A percentile compares a stretch with the other conserved stretches of the same genome.
Conservation (phyloP, 2,113 vertebrate genomes). For the Peucedramus taeniatus region DNA sequence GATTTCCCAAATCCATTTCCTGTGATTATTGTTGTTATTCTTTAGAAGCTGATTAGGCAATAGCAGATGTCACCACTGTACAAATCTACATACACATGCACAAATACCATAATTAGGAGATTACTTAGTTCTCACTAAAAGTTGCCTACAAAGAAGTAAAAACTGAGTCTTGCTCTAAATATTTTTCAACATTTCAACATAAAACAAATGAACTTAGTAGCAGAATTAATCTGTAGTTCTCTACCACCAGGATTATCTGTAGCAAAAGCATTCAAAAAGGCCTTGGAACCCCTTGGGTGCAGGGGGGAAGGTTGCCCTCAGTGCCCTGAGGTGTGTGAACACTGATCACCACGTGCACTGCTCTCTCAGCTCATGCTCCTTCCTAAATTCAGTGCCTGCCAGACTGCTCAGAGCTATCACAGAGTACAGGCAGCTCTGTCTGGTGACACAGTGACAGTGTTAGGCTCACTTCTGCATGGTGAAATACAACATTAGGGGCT, state of each 20-base stretch:
- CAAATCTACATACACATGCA: constrained; percentile 33
- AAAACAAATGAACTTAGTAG: neutral
- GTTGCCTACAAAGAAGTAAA: neutral
- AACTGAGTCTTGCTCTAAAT: neutral
- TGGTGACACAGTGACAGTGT: neutral
- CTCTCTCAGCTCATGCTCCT: neutral
- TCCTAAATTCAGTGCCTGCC: neutral
- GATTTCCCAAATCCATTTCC: constrained; percentile 58
- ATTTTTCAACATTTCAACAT: neutral
- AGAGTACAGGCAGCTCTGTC: neutral
- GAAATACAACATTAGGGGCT: neutral
- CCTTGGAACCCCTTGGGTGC: neutral
- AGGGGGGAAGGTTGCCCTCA: accelerated
- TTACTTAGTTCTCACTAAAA: constrained; percentile 1
- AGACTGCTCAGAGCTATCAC: neutral
- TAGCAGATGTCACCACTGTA: constrained; percentile 46
- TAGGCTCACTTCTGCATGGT: neutral
- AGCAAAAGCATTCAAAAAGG: neutral
- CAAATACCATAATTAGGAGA: constrained; percentile 5
- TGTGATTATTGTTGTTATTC: constrained; percentile 50
- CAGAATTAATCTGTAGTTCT: neutral
- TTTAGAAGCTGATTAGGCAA: constrained; percentile 42
- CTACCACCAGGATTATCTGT: neutral
- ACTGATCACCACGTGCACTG: accelerated
- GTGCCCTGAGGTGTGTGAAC: neutral